Percentiles rank a stretch among this genome's conserved stretches.
phyloP scores from a whole-genome alignment of 2,888 invertebrate species.

The Lasioglossum figueresi region DNA sequence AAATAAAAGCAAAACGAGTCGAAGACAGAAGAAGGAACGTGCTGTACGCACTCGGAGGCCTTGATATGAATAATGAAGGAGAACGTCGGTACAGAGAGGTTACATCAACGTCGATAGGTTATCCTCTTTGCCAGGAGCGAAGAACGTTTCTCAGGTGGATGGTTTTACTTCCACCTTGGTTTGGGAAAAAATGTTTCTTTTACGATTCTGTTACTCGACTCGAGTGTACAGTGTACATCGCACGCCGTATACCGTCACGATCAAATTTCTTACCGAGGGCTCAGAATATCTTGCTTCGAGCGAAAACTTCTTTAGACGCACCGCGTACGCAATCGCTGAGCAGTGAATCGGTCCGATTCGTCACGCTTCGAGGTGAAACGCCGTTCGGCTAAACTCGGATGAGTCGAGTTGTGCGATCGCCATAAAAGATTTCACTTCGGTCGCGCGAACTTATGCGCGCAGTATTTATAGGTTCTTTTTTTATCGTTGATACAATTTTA shows the following conservation, averaged over 20 bases:
- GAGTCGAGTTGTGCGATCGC: no score
- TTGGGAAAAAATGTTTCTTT: slow-evolving; percentile 16
- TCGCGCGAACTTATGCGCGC: no score
- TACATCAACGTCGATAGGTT: slow-evolving; percentile 57
- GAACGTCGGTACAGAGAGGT: slow-evolving; percentile 47
- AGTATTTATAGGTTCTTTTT: no score
- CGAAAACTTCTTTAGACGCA: no score
- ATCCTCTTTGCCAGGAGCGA: slow-evolving; percentile 30
- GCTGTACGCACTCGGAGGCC: slow-evolving; percentile 23
- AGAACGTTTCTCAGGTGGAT: slow-evolving; percentile 20
- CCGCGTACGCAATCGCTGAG: no score
- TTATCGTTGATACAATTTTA: no score
- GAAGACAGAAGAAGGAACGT: slow-evolving; percentile 30
- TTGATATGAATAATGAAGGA: slow-evolving; percentile 65
- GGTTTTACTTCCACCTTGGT: no score
- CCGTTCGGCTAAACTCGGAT: no score
- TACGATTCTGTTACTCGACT: neutral
- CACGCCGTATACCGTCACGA: neutral
- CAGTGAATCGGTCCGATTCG: no score
- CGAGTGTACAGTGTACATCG: neutral
- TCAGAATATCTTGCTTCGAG: neutral
- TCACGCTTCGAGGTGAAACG: no score
- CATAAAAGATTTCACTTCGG: no score
- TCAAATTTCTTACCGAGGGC: neutral
- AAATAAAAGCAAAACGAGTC: slow-evolving; percentile 20